phyloP scores from a whole-genome alignment of 2,113 vertebrate genomes.

The Menura novaehollandiae region DNA sequence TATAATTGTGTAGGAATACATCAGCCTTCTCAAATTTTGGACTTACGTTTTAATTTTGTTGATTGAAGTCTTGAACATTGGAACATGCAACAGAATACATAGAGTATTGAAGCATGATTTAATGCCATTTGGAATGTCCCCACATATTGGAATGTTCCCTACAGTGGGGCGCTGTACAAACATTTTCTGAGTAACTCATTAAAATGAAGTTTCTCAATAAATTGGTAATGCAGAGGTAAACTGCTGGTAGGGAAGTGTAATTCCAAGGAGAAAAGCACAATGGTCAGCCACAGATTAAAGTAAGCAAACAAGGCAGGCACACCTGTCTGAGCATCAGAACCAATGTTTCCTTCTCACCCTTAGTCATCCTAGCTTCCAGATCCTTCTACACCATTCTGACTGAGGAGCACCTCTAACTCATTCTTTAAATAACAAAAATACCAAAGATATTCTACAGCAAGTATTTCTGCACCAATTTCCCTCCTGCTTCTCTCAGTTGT shows the following conservation, averaged over 20 bases:
- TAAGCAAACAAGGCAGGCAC: background rate
- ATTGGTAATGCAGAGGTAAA: background rate
- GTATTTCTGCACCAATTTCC: background rate
- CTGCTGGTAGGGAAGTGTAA: background rate
- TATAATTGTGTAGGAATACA: background rate
- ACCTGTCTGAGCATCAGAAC: background rate
- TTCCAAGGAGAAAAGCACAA: background rate
- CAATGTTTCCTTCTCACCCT: background rate
- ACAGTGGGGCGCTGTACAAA: background rate
- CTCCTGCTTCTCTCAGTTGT: background rate
- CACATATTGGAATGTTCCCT: background rate
- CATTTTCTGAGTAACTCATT: background rate
- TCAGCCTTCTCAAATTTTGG: background rate
- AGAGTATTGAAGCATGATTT: background rate
- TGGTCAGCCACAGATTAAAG: background rate
- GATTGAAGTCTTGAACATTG: background rate
- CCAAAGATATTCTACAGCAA: background rate
- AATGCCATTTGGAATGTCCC: background rate
- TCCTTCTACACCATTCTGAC: background rate
- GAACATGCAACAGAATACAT: background rate
- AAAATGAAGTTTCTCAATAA: background rate
- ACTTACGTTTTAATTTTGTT: background rate
- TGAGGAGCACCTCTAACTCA: background rate
- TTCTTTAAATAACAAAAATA: background rate
- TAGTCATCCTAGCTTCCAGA: background rate